Base-by-base conservation (phyloP, 2,888 invertebrate genomes). In the Reticulitermes lucifugus region DNA sequence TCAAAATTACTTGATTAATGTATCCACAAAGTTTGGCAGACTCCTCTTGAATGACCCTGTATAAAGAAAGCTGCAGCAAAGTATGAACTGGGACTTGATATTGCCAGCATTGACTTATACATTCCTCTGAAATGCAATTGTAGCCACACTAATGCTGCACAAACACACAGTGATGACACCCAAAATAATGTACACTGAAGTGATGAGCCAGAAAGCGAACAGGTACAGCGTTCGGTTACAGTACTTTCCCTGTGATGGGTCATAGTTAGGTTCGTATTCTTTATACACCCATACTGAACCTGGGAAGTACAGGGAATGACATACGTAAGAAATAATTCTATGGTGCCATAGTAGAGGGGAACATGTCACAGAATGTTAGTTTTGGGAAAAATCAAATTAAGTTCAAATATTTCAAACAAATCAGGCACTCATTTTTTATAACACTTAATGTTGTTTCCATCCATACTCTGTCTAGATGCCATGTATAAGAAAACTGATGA, bases 231-330 rank as follows among this genome's bases (percentile, higher is more conserved):
- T 93, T 89, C 93, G 93, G 89, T 95, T 93, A 90, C 95, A 95
- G 90, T 94, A 95, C 88, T 91, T 85, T 41, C 92, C 91, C 25
- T 88, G 88, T 9, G 90, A 87, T 41, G 91, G 91, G 88, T 93
- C 91, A 88, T 93, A 93, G 88, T 93, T 93, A 82, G 94, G 94
- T 89, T 94, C 92, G 88, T 94, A 93, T 87, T 93, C 93, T 88
- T 94, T 93, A 89, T 95, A 95, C 3, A 95, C 94, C 94, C 94
- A 95, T 85, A 94, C 93, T 83, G 94, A 94, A 86, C 94, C 94
- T 94, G 88, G 55, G 55, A 55, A 55, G 55, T 14, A 55, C 14
- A 55, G 18, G 55, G 18, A 55, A 55, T 55, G 14, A 5, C 55
- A 55, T 18, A 18, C 14, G 18, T 55, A 55, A 55, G 18, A 55